Percentiles rank a stretch among this genome's conserved stretches.
Conservation (phyloP, 2,797 vertebrate genomes). For the Crocodylus rhombifer region DNA sequence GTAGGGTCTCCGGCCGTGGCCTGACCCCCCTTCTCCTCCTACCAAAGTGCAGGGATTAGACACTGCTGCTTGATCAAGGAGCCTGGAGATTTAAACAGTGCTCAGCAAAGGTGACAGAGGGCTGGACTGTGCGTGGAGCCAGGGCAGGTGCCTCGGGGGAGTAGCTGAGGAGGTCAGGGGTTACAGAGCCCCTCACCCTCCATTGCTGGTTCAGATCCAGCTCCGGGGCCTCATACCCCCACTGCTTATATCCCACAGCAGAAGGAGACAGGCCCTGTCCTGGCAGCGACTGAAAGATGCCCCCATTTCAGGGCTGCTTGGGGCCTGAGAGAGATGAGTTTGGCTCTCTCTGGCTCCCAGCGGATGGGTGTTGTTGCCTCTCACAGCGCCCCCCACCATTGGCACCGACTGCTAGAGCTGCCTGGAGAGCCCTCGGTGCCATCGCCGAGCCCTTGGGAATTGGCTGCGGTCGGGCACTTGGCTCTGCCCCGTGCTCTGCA, state of each 20-base stretch:
- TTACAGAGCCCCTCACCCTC: not conserved
- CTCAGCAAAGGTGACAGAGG: not conserved
- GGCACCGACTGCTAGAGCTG: no score
- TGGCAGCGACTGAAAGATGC: not conserved
- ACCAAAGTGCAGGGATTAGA: not conserved
- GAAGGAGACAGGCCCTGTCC: not conserved
- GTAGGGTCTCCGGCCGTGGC: conserved; percentile 3
- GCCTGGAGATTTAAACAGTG: not conserved
- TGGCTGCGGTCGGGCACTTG: not conserved
- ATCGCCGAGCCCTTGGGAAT: not conserved
- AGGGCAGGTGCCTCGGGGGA: not conserved
- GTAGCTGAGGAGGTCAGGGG: not conserved
- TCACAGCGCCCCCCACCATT: no score
- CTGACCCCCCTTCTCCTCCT: not conserved
- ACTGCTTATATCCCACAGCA: not conserved
- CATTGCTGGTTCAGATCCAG: not conserved
- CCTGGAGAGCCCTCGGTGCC: no score
- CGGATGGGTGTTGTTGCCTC: no score
- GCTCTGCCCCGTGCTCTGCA: not conserved
- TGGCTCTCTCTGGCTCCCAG: not conserved
- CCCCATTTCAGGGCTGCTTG: not conserved
- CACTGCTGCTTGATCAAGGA: not conserved
- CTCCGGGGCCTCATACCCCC: not conserved
- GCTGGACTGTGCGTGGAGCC: not conserved
- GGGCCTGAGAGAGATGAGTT: not conserved